phyloP scores from a whole-genome alignment of 2,888 invertebrate genomes.

The Amblyjoppa proteus region DNA sequence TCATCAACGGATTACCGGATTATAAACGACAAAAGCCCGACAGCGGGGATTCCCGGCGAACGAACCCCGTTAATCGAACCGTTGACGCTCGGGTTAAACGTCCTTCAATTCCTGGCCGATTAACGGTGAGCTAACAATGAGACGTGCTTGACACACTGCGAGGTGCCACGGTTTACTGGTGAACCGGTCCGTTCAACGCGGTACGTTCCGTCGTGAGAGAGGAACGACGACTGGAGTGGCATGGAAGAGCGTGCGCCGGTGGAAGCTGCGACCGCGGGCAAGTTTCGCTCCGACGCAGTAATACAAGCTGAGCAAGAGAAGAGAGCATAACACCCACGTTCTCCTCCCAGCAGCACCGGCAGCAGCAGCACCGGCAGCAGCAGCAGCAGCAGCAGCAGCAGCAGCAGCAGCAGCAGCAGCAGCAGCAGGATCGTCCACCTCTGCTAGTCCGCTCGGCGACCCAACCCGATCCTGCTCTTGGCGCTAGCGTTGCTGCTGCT shows the following conservation, averaged over 20 bases:
- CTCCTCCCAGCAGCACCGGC: constrained; percentile 54
- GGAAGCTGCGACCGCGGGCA: constrained; percentile 73
- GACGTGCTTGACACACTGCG: constrained; percentile 62
- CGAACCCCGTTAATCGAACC: background rate
- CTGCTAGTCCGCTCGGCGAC: constrained; percentile 63
- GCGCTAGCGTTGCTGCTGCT: constrained; percentile 65
- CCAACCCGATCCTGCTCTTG: constrained; percentile 64
- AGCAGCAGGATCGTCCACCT: constrained; percentile 61
- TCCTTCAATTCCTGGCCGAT: constrained; percentile 39
- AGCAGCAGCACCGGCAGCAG: constrained; percentile 11
- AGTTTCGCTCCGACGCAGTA: constrained; percentile 75
- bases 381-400: constrained; percentile 43
- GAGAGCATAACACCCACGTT: constrained; percentile 49
- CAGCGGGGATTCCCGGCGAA: constrained; percentile 24
- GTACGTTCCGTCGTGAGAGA: constrained; percentile 61
- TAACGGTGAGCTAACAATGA: constrained; percentile 74
- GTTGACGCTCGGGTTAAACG: background rate
- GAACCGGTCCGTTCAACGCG: constrained; percentile 22
- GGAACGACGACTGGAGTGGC: constrained; percentile 69
- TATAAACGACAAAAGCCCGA: background rate
- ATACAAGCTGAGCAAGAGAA: constrained; percentile 63
- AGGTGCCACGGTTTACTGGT: constrained; percentile 56
- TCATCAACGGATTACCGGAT: background rate
- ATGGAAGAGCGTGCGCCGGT: constrained; percentile 73
- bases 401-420: constrained; percentile 45